A percentile compares a stretch with the other conserved stretches of the same genome.
phyloP scores from a whole-genome alignment of 2,888 invertebrate genomes.

The Poecilobothrus nobilitatus region DNA sequence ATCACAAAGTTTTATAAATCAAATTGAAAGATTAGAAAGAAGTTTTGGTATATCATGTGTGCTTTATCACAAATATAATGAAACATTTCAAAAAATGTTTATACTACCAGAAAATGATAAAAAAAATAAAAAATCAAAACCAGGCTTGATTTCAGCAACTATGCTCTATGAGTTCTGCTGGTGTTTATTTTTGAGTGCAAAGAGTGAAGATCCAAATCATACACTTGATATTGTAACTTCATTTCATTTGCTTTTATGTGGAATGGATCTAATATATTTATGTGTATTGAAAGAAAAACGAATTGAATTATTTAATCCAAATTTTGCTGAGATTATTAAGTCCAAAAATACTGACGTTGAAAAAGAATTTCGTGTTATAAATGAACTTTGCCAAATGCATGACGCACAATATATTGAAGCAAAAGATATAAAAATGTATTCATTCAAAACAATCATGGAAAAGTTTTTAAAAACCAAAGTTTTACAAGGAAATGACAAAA shows the following conservation, averaged over 20 bases:
- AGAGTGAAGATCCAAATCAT: conserved; percentile 75
- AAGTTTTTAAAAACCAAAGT: conserved; percentile 44
- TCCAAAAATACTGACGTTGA: background rate
- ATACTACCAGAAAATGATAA: conserved; percentile 48
- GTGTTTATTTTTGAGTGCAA: conserved; percentile 84
- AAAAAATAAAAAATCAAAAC: conserved; percentile 40
- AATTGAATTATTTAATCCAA: conserved; percentile 75
- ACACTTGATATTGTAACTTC: conserved; percentile 91
- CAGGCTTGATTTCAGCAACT: conserved; percentile 47
- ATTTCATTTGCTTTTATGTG: conserved; percentile 82
- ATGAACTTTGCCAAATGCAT: conserved; percentile 69
- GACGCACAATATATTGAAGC: conserved; percentile 81
- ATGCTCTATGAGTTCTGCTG: conserved; percentile 90
- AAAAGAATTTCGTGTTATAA: conserved; percentile 56
- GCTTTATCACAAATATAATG: conserved; percentile 85
- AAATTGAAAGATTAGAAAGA: conserved; percentile 74
- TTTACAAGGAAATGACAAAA: conserved; percentile 62
- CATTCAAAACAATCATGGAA: conserved; percentile 68
- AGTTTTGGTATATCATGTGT: conserved; percentile 90
- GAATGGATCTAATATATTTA: conserved; percentile 81
- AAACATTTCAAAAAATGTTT: conserved; percentile 82
- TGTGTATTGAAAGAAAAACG: conserved; percentile 75
- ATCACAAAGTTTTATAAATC: conserved; percentile 70
- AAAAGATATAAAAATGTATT: conserved; percentile 81
- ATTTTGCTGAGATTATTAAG: conserved; percentile 66